Evolutionary conservation across 1,140 invertebrate species (phyloP).

Genomic region (Notospermus geniculatus): DNA sequence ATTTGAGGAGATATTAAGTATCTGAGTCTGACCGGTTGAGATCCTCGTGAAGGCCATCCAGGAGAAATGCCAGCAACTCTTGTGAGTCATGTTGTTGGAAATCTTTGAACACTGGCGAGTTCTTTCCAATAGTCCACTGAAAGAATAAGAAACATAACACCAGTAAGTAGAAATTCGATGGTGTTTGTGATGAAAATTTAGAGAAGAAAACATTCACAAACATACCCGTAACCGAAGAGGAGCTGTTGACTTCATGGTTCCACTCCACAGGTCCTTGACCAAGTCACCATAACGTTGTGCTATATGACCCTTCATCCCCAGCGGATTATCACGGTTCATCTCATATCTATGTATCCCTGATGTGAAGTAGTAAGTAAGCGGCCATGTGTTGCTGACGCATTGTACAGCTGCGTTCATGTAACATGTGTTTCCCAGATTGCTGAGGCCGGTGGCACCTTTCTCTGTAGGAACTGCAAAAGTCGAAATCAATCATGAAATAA

Average conservation of each 20-base stretch:
- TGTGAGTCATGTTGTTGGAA: slow-evolving; percentile 89
- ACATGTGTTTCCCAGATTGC: slow-evolving; percentile 87
- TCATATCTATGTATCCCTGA: slow-evolving; percentile 78
- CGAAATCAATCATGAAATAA: background rate
- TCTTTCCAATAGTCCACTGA: slow-evolving; percentile 77
- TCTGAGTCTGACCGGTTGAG: slow-evolving; percentile 66
- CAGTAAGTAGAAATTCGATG: too few species aligned
- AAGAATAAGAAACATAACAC: too few species aligned
- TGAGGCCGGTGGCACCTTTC: slow-evolving; percentile 79
- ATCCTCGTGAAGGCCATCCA: slow-evolving; percentile 88
- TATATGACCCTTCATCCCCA: slow-evolving; percentile 80
- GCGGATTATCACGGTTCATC: slow-evolving; percentile 76
- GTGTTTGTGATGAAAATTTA: too few species aligned
- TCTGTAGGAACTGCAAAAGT: slow-evolving; percentile 50
- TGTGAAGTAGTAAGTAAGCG: slow-evolving; percentile 78
- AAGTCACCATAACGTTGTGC: slow-evolving; percentile 81
- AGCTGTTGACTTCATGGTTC: slow-evolving; percentile 75
- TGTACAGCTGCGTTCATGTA: slow-evolving; percentile 89
- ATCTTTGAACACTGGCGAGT: slow-evolving; percentile 78
- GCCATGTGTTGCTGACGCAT: slow-evolving; percentile 77
- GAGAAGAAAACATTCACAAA: too few species aligned
- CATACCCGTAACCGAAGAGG: slow-evolving; percentile 74
- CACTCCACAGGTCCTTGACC: slow-evolving; percentile 82
- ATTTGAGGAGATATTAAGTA: too few species aligned
- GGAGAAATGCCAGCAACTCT: slow-evolving; percentile 81